These are phyloP conservation scores for Contarinia nasturtii DNA, from an alignment of 1,140 invertebrate species.

Conservation along the genomic window DNA sequence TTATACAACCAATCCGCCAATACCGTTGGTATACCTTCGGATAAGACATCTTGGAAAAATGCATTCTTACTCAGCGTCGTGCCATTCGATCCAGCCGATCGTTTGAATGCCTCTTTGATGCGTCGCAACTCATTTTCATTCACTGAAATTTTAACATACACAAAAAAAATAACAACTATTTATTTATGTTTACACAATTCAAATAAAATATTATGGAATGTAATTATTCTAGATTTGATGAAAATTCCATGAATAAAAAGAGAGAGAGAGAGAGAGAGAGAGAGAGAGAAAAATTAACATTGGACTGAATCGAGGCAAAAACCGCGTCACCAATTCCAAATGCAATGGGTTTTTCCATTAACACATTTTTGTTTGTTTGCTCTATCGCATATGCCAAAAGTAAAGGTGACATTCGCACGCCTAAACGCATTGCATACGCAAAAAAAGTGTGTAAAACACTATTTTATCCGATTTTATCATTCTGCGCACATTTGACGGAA, in stretches of 20 bases:
- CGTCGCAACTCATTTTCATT: constrained; percentile 59
- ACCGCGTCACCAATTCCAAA: too few relatives aligned
- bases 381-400: too few relatives aligned
- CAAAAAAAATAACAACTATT: constrained; percentile 4
- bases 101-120: constrained; percentile 68
- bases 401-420: too few relatives aligned
- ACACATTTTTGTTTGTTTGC: too few relatives aligned
- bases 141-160: constrained; percentile 38
- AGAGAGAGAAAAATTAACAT: too few relatives aligned
- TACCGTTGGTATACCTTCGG: constrained; percentile 56
- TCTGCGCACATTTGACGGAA: background rate
- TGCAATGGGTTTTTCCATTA: too few relatives aligned
- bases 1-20: constrained; percentile 62
- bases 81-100: constrained; percentile 47
- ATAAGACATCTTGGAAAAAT: constrained; percentile 64
- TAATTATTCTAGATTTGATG: too few relatives aligned
- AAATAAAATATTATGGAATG: too few relatives aligned
- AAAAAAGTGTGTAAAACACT: constrained; percentile 1
- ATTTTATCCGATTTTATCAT: background rate
- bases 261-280: too few relatives aligned
- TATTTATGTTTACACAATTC: too few relatives aligned
- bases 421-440: background rate
- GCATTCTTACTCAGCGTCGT: constrained; percentile 46
- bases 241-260: too few relatives aligned
- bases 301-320: too few relatives aligned